Evolutionary conservation across 2,888 invertebrate genomes (phyloP), one percentile per base, ranked within the genome.

Genomic region (Sinodicranocentrus sp.): DNA sequence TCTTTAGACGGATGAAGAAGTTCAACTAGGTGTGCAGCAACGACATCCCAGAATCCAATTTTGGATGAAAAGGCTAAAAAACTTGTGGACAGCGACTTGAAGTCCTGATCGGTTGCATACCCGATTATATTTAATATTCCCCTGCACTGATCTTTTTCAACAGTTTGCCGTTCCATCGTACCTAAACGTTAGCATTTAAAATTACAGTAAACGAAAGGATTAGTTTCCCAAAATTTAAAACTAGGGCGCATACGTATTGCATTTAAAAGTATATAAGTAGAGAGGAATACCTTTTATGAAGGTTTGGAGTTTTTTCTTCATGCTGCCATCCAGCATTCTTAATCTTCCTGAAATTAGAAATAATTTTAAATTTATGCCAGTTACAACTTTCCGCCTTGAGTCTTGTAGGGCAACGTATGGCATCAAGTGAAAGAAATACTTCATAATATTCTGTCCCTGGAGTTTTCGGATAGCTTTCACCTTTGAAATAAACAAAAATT

Each of bases 351-450:
- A 85, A 54, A 86, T 72, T 23, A 71, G 63, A 63, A 87, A 88
- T n/a, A 88, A 52, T 44, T 85, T 68, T 1, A 87, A 73, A 75
- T 88, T 88, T 2, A 86, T 44, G 1, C 59, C 54, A 1, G 63
- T 61, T 0, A 87, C 61, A 17, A 68, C 21, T 15, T 59, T 61
- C 17, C 72, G 65, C 8, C 79, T 82, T 10, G 77, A 75, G 0
- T 88, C 88, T 19, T 85, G 84, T 2, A 85, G 70, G 17, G 86
- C 68, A 17, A 78, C 84, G 68, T 85, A 88, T 0, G 88, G 88
- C 39, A 88, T 68, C 65, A 59, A 68, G 3, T 28, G 25, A 48
- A 88, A 87, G 44, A 87, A 86, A 59, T 87, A 84, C 63, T 86
- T 87, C 39, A 61, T 59, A 5, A 88, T 54, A 48, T 86, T 82